Evolutionary conservation across 2,797 vertebrate genomes (phyloP).

Genomic region (Galagoides demidoff): DNA sequence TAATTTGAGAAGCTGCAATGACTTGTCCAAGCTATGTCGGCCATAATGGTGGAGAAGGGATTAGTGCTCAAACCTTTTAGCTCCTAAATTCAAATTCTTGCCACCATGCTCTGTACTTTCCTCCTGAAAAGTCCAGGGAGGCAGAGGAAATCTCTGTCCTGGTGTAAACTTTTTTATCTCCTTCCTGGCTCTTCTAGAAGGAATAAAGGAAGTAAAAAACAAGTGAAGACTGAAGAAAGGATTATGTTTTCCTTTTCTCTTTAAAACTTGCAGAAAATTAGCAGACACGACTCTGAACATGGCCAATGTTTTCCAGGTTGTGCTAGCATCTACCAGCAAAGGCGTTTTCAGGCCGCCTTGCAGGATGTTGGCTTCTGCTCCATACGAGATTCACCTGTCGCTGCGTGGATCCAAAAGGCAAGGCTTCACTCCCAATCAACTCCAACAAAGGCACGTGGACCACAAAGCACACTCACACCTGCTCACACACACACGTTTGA

Average conservation of each 20-base stretch:
- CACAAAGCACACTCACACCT: background rate
- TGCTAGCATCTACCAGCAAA: background rate
- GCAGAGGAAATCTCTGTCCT: background rate
- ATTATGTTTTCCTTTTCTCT: conserved; percentile 45
- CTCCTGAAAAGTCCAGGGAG: background rate
- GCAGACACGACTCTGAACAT: background rate
- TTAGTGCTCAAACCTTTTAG: background rate
- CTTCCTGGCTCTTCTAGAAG: background rate
- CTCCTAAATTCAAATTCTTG: background rate
- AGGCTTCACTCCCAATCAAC: background rate
- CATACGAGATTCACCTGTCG: background rate
- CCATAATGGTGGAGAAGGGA: background rate
- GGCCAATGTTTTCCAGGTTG: background rate
- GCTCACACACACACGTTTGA: background rate
- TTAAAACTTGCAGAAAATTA: conserved; percentile 54
- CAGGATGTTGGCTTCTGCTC: background rate
- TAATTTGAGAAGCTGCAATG: background rate
- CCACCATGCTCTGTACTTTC: background rate
- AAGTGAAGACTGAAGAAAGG: background rate
- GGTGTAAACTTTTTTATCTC: background rate
- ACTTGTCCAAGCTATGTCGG: background rate
- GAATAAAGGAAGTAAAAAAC: conserved; percentile 42
- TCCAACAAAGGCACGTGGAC: background rate
- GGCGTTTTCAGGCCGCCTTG: background rate
- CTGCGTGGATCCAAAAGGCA: conserved; percentile 11